Evolutionary conservation across 2,113 vertebrate species (phyloP).

Genomic region (Halichoerus grypus): DNA sequence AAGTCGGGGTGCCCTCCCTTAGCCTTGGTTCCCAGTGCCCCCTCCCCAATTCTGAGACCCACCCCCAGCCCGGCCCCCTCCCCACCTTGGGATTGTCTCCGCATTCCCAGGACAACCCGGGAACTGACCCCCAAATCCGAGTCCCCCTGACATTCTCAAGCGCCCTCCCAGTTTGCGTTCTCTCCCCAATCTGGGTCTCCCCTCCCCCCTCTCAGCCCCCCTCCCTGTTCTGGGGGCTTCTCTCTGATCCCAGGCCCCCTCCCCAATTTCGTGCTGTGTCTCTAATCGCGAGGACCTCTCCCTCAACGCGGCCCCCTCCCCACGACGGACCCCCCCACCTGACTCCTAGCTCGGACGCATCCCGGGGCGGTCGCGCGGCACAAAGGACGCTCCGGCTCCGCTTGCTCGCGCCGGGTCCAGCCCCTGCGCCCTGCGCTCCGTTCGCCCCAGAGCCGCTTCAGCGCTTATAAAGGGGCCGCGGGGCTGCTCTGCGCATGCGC

Average conservation of each 20-base stretch:
- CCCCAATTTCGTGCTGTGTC: neutral
- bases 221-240: neutral
- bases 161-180: neutral
- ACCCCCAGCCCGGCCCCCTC: neutral
- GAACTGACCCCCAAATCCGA: neutral
- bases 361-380: constrained; percentile 61
- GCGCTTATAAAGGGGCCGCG: constrained; percentile 78
- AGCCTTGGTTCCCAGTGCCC: neutral
- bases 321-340: constrained; percentile 61
- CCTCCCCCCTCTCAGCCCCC: constrained; percentile 2
- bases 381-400: constrained; percentile 66
- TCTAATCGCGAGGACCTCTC: neutral
- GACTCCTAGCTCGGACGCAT: constrained; percentile 78
- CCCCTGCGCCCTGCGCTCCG: constrained; percentile 74
- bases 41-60: constrained; percentile 40
- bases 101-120: neutral
- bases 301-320: neutral
- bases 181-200: neutral
- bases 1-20: constrained; percentile 58
- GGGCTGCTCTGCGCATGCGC: constrained; percentile 79
- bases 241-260: neutral
- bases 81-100: neutral
- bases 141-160: neutral
- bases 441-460: constrained; percentile 64
- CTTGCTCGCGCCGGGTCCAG: constrained; percentile 33